phyloP scores from a whole-genome alignment of 2,113 vertebrate genomes.

The Thymallus thymallus region DNA sequence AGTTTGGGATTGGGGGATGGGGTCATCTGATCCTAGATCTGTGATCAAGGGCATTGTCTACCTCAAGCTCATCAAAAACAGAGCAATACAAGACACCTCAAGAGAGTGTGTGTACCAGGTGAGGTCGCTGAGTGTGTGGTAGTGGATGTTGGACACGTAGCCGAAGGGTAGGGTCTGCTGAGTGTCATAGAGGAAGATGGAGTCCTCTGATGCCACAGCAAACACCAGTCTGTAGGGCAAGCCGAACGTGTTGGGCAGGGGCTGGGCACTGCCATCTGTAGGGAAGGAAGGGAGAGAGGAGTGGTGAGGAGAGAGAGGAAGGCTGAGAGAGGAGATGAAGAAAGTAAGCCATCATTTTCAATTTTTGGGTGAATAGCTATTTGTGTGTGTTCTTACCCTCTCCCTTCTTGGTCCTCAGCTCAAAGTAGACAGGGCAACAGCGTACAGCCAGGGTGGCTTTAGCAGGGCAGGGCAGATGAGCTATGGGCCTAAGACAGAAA shows the following conservation, averaged over 20 bases:
- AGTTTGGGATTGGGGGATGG: background rate
- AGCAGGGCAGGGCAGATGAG: slow-evolving; percentile 89
- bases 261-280: slow-evolving; percentile 69
- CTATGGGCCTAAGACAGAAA: slow-evolving; percentile 78
- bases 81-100: background rate
- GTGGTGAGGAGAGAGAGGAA: background rate
- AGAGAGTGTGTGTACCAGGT: slow-evolving; percentile 81
- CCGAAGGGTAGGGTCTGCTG: slow-evolving; percentile 91
- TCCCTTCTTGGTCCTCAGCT: slow-evolving; percentile 74
- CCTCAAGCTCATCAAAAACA: no score
- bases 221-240: slow-evolving; percentile 93
- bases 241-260: slow-evolving; percentile 67
- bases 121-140: slow-evolving; percentile 95
- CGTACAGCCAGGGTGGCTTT: slow-evolving; percentile 96
- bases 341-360: no score
- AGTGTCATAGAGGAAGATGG: slow-evolving; percentile 90
- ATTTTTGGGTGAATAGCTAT: no score
- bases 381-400: slow-evolving; percentile 69
- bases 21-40: no score
- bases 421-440: slow-evolving; percentile 92
- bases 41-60: no score
- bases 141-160: slow-evolving; percentile 94
- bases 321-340: background rate
- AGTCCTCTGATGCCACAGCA: slow-evolving; percentile 94
- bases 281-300: background rate